Evolutionary conservation across 2,797 vertebrate genomes (phyloP).

Genomic region (Enteromius trimaculatus): DNA sequence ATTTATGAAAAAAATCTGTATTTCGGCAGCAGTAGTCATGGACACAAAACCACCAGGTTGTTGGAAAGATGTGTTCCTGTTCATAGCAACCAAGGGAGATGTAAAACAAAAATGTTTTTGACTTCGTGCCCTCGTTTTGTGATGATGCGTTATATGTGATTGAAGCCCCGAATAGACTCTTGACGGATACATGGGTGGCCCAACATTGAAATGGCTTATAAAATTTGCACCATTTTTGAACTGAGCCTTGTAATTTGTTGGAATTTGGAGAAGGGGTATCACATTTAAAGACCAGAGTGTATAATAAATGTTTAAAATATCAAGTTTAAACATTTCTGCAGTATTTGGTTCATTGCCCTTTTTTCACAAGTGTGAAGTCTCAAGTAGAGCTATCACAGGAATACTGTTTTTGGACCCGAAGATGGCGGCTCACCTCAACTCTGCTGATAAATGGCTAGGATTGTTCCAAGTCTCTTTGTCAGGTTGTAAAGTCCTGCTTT

Average conservation of each 20-base stretch:
- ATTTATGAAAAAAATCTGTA: constrained; percentile 3
- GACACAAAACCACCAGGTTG: constrained; percentile 42
- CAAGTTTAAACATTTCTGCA: constrained; percentile 48
- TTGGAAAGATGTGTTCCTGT: constrained; percentile 41
- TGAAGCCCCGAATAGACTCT: constrained; percentile 44
- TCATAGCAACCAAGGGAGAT: constrained; percentile 45
- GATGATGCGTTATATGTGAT: constrained; percentile 50
- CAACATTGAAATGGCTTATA: constrained; percentile 52
- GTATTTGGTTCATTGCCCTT: constrained; percentile 31
- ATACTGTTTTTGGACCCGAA: constrained; percentile 55
- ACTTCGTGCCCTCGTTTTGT: constrained; percentile 31
- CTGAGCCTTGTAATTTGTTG: constrained; percentile 50
- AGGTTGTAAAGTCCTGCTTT: constrained; percentile 43
- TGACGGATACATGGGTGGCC: constrained; percentile 53
- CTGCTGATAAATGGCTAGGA: constrained; percentile 57
- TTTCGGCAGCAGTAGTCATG: constrained; percentile 33
- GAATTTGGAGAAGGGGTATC: constrained; percentile 38
- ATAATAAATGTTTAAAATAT: constrained; percentile 55
- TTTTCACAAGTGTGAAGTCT: constrained; percentile 56
- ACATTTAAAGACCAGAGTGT: constrained; percentile 52
- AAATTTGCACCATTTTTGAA: constrained; percentile 57
- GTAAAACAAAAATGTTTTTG: constrained; percentile 49
- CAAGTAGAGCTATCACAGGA: constrained; percentile 49
- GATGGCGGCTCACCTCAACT: constrained; percentile 51
- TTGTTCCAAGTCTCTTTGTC: constrained; percentile 42